Conservation (phyloP, 2,797 vertebrate genomes). For the Myioborus miniatus region DNA sequence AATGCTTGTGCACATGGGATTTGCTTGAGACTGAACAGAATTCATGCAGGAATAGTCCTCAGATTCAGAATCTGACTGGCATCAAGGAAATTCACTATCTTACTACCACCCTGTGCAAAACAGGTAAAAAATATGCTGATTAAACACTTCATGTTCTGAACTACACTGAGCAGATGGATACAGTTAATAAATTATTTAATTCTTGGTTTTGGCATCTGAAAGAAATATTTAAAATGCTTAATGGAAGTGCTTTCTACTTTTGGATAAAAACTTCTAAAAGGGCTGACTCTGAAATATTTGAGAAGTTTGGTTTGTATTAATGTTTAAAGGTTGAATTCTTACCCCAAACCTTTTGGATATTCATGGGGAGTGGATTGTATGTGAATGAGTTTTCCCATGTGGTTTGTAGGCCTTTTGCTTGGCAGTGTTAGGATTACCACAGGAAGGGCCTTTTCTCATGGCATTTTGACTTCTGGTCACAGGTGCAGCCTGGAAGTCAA, state of each 20-base stretch:
- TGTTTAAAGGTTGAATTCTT: conserved; percentile 50
- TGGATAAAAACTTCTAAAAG: conserved; percentile 21
- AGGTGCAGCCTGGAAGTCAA: conserved; percentile 70
- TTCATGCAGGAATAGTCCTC: background rate
- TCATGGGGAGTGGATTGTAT: conserved; percentile 59
- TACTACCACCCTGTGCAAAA: background rate
- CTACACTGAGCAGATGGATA: background rate
- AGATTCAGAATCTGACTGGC: background rate
- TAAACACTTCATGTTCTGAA: background rate
- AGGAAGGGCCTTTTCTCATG: conserved; percentile 75
- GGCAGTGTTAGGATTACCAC: conserved; percentile 61
- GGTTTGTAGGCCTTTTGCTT: conserved; percentile 69
- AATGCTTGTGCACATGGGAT: background rate
- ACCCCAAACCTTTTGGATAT: conserved; percentile 67
- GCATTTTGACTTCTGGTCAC: conserved; percentile 74
- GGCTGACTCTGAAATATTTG: conserved; percentile 48
- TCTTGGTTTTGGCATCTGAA: background rate
- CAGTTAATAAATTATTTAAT: background rate
- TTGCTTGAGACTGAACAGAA: background rate
- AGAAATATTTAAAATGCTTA: background rate
- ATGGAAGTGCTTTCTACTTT: background rate
- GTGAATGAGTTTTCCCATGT: conserved; percentile 65
- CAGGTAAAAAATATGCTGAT: background rate
- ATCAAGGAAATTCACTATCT: background rate
- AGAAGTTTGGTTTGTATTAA: conserved; percentile 43